A percentile compares a stretch with the other conserved stretches of the same genome.
phyloP scores from a whole-genome alignment of 2,797 vertebrate species.

The Calcarius lapponicus region DNA sequence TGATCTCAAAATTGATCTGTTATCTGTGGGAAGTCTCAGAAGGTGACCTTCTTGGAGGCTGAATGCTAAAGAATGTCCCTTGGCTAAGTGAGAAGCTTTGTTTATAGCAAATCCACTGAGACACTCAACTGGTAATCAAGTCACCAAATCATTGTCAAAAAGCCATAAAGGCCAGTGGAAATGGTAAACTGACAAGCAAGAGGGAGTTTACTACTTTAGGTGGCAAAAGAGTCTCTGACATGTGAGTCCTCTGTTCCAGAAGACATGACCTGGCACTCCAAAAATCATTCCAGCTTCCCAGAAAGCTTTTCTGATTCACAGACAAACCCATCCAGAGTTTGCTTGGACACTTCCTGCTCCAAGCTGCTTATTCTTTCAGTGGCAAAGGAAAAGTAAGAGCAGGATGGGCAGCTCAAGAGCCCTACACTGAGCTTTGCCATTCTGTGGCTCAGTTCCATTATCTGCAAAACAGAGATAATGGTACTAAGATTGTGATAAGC shows the following conservation, averaged over 20 bases:
- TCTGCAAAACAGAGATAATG: not conserved
- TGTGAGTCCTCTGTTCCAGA: not conserved
- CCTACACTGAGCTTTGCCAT: not conserved
- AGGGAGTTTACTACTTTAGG: not conserved
- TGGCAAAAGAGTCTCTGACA: not conserved
- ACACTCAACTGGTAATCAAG: not conserved
- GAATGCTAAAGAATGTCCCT: not conserved
- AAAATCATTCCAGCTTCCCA: not conserved
- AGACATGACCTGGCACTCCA: not conserved
- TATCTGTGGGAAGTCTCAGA: not conserved
- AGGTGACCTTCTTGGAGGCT: not conserved
- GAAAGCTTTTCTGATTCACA: not conserved
- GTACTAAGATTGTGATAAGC: slow-evolving; percentile 6
- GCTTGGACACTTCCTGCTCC: not conserved
- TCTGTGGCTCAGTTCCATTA: not conserved
- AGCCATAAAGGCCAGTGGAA: not conserved
- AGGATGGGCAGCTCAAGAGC: not conserved
- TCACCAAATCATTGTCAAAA: not conserved
- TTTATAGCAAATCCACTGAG: not conserved
- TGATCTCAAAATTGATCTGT: not conserved
- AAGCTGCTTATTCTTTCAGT: not conserved
- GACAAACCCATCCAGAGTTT: not conserved
- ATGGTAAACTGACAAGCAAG: not conserved
- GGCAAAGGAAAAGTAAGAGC: not conserved
- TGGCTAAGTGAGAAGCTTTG: not conserved